Conservation (phyloP, 2,113 vertebrate genomes). For the Serinus canaria region DNA sequence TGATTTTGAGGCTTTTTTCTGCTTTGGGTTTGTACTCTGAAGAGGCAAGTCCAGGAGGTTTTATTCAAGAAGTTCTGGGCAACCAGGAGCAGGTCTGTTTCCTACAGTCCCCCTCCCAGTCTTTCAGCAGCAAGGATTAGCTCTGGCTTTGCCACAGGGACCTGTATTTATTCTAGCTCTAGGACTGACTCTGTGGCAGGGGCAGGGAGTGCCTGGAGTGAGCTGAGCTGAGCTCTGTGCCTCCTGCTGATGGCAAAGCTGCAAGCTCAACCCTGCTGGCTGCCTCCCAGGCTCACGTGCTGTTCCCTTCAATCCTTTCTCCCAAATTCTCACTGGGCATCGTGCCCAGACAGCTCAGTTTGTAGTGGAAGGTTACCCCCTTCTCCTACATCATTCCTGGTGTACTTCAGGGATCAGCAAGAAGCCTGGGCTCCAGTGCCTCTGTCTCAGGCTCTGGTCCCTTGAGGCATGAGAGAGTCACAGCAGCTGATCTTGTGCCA, state of each 20-base stretch:
- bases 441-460: not conserved
- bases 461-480: not conserved
- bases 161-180: not conserved
- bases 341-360: not conserved
- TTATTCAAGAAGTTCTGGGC: not conserved
- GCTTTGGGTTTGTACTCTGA: not conserved
- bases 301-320: not conserved
- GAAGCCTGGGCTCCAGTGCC: not conserved
- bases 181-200: not conserved
- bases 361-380: not conserved
- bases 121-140: not conserved
- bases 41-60: not conserved
- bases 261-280: rapidly evolving
- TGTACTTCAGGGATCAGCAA: not conserved
- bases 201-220: not conserved
- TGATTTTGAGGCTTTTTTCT: not conserved
- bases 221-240: not conserved
- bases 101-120: not conserved
- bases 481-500: not conserved
- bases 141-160: not conserved
- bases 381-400: not conserved
- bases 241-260: not conserved
- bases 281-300: not conserved
- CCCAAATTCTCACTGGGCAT: not conserved
- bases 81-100: not conserved